A percentile compares a stretch with the other conserved stretches of the same genome.
phyloP scores from a whole-genome alignment of 2,797 vertebrate species.

The Muscicapa comitata region DNA sequence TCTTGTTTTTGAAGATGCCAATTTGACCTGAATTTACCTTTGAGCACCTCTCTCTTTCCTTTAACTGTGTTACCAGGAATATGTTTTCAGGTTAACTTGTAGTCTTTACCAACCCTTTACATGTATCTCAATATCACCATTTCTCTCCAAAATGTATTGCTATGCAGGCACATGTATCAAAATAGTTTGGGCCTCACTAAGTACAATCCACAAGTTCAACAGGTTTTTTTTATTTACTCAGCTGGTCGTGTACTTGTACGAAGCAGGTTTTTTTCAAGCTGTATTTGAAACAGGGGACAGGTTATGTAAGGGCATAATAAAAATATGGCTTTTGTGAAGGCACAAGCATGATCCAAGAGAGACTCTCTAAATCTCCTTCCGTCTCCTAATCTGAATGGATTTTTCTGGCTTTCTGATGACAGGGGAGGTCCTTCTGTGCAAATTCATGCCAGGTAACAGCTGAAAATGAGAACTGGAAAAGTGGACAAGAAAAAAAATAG shows the following conservation, averaged over 20 bases:
- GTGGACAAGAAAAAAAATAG: neutral
- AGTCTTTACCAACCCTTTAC: slow-evolving; percentile 16
- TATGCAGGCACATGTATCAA: slow-evolving; percentile 42
- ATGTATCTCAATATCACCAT: neutral
- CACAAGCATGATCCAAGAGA: slow-evolving; percentile 17
- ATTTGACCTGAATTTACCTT: slow-evolving; percentile 56
- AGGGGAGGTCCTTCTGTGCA: neutral
- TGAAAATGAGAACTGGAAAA: slow-evolving; percentile 20
- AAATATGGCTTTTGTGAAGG: slow-evolving; percentile 45
- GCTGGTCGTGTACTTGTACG: slow-evolving; percentile 48
- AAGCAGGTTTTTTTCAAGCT: neutral
- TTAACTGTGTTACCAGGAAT: slow-evolving; percentile 28
- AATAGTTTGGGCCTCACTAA: slow-evolving; percentile 18
- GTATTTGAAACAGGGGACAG: slow-evolving; percentile 43
- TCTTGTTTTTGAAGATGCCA: neutral
- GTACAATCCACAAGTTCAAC: slow-evolving; percentile 36
- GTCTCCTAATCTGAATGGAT: slow-evolving; percentile 19
- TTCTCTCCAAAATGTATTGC: slow-evolving; percentile 21
- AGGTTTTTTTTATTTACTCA: slow-evolving; percentile 63
- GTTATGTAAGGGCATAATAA: slow-evolving; percentile 56
- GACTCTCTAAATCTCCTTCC: slow-evolving; percentile 31
- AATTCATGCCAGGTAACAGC: neutral
- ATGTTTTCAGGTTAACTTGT: slow-evolving; percentile 34
- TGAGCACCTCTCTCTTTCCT: neutral
- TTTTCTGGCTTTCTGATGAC: slow-evolving; percentile 19